Evolutionary conservation across 2,888 invertebrate genomes (phyloP), one percentile per base, ranked within the genome.

Genomic region (Sinotaia quadrata): DNA sequence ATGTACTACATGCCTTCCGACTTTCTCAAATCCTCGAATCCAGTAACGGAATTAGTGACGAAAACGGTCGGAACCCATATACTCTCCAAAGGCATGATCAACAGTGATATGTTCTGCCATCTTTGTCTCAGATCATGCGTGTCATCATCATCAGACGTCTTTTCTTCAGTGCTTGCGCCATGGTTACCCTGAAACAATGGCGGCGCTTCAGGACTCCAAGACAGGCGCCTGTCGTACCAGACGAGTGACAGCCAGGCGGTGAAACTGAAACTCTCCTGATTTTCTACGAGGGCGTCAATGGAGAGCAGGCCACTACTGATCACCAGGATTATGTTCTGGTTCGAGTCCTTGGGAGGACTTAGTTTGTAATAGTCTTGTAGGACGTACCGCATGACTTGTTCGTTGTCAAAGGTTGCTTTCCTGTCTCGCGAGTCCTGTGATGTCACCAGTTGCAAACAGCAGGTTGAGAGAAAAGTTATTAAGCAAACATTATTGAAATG

Each of bases 171-270:
- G 8, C 47, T 47, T 18, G 8, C 18, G 8, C 12, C 7, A 2
- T 24, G n/a, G 47, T 1, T 18, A 15, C 24, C 47, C 12, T 15
- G 21, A n/a, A n/a, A n/a, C 18, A 3, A 3, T 1, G 7, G 21
- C 18, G 12, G 8, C 18, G 47, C 8, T 24, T 24, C 37, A 2
- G 52, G 34, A 41, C 37, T 36, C 66, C 66, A 66, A 33, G 57
- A 8, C 41, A 66, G 47, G 15, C 56, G 47, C 47, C 29, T 41
- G 66, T 66, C 66, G 27, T n/a, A 24, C 57, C 66, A 66, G 29
- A 18, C 18, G 24, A 66, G n/a, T 33, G 41, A 33, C 57, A 66
- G 56, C 66, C 66, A 66, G n/a, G 66, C 66, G 8, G 66, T 66
- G 66, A 66, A 66, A 47, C 56, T 56, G 44, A 66, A 44, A 12